Conservation (phyloP, 2,888 invertebrate species). For the Tetranychus truncatus region DNA sequence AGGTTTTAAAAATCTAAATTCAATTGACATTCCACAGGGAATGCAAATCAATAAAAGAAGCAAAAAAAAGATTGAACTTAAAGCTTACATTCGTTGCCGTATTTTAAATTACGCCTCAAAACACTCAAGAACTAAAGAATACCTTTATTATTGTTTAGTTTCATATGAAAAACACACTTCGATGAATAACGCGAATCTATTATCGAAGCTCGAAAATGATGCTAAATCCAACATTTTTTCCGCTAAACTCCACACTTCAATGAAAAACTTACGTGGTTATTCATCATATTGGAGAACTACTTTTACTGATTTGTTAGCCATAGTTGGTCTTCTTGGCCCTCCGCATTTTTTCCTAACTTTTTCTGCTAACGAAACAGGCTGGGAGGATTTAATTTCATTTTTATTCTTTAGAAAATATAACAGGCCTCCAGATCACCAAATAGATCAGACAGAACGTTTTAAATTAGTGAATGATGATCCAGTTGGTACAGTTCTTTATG, state of each 20-base stretch:
- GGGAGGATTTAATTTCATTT: neutral
- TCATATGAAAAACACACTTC: neutral
- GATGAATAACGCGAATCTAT: neutral
- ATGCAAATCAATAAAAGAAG: too few species aligned
- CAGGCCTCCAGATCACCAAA: too few species aligned
- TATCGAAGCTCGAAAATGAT: neutral
- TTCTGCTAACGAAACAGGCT: neutral
- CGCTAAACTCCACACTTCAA: neutral
- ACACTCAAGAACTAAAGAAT: neutral
- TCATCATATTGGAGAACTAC: neutral
- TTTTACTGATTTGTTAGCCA: neutral
- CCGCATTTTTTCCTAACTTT: neutral
- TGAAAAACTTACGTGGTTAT: neutral
- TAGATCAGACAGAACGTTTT: neutral
- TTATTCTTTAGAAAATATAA: neutral
- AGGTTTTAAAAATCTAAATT: too few species aligned
- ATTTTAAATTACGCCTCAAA: neutral
- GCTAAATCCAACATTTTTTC: neutral
- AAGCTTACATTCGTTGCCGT: neutral
- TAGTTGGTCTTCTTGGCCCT: neutral
- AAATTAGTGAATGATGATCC: neutral
- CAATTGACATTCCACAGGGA: too few species aligned
- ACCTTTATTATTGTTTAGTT: neutral
- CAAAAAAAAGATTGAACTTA: neutral
- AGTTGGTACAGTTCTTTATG: neutral